Conservation (phyloP, 2,888 invertebrate species). For the Protodeltote pygarga region DNA sequence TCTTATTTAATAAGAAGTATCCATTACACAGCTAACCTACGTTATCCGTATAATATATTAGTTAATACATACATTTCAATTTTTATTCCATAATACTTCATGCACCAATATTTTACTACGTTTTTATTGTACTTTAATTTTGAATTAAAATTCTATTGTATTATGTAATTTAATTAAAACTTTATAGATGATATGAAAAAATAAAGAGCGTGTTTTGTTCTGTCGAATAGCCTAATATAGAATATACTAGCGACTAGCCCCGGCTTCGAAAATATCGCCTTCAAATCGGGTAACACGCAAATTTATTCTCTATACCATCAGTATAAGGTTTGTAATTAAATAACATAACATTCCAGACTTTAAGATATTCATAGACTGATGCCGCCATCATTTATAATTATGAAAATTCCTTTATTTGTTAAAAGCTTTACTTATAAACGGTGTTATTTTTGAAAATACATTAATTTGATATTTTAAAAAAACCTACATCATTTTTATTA, state of each 20-base stretch:
- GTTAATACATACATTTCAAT: constrained; percentile 39
- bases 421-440: constrained; percentile 31
- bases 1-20: constrained; percentile 83
- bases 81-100: constrained; percentile 50
- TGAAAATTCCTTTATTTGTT: constrained; percentile 20
- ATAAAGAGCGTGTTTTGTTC: background rate
- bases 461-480: too few species aligned
- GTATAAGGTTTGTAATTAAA: constrained; percentile 4
- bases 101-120: constrained; percentile 54
- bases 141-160: constrained; percentile 23
- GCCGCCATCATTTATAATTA: background rate
- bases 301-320: background rate
- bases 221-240: background rate
- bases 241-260: too few species aligned
- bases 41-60: constrained; percentile 41
- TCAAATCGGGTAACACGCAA: too few species aligned
- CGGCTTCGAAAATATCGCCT: too few species aligned
- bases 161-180: constrained; percentile 38
- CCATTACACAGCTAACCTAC: constrained; percentile 67
- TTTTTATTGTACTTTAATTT: constrained; percentile 54
- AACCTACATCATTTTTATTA: too few species aligned
- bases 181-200: background rate
- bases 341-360: constrained; percentile 16
- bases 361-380: constrained; percentile 1
- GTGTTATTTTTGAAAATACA: constrained; percentile 7